These are phyloP conservation scores for Colletes latitarsis DNA, from an alignment of 1,140 invertebrate genomes.

Conservation along the genomic window DNA sequence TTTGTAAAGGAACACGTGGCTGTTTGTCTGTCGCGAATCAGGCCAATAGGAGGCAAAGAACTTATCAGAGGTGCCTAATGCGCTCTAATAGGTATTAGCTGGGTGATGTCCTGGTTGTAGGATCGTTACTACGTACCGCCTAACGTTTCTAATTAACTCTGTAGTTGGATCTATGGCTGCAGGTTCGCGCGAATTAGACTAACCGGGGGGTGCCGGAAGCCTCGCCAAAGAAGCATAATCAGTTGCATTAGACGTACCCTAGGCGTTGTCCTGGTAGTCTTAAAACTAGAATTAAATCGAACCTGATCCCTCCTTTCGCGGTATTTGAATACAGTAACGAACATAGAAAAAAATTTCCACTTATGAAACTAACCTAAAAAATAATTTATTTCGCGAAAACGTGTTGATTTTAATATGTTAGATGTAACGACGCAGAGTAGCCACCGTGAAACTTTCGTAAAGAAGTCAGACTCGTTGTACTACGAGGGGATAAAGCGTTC, in stretches of 20 bases:
- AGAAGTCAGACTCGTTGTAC: too few relatives aligned
- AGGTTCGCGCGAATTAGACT: background rate
- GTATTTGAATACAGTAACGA: too few relatives aligned
- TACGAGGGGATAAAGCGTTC: too few relatives aligned
- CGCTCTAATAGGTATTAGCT: constrained; percentile 8
- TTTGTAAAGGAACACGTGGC: too few relatives aligned
- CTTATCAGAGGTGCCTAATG: constrained; percentile 4
- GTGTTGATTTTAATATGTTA: too few relatives aligned
- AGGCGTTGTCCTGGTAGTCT: background rate
- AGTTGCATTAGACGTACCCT: background rate
- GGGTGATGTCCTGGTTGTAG: background rate
- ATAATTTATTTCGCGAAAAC: too few relatives aligned
- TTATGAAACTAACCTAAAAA: too few relatives aligned
- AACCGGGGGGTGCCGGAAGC: background rate
- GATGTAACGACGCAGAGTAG: too few relatives aligned
- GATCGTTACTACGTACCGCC: background rate
- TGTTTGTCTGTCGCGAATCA: background rate
- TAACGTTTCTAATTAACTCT: constrained; percentile 3
- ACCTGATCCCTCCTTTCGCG: too few relatives aligned
- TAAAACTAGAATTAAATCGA: too few relatives aligned
- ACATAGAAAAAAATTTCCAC: too few relatives aligned
- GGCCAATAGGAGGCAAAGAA: constrained; percentile 3
- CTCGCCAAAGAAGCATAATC: background rate
- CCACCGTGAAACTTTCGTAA: too few relatives aligned
- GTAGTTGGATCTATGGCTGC: background rate